Evolutionary conservation across 2,888 invertebrate species (phyloP).

Genomic region (Leptinotarsa peninsularis): DNA sequence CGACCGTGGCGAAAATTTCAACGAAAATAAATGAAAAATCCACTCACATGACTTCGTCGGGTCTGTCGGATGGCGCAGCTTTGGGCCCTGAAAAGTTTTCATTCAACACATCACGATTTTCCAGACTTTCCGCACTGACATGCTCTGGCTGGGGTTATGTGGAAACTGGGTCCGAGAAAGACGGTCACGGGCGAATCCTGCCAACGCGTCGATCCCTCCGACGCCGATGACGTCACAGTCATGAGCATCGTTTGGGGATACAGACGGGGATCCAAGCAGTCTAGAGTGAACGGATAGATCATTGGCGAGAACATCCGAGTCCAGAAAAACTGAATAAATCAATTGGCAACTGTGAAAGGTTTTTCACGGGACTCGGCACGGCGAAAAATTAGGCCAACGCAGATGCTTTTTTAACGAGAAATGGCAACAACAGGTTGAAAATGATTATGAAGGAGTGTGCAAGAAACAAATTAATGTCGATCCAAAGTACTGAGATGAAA

Average conservation of each 20-base stretch:
- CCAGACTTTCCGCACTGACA: conserved; percentile 25
- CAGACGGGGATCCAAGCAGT: conserved; percentile 11
- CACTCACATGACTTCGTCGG: background rate
- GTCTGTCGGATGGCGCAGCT: background rate
- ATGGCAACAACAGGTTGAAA: too few relatives aligned
- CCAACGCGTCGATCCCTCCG: conserved; percentile 61
- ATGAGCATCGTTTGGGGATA: conserved; percentile 32
- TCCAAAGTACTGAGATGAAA: too few relatives aligned
- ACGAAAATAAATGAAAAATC: background rate
- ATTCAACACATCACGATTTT: conserved; percentile 19
- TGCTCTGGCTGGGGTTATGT: conserved; percentile 40
- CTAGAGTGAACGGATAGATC: background rate
- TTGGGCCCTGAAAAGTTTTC: conserved; percentile 9
- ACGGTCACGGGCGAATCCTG: conserved; percentile 49
- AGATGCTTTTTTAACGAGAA: too few relatives aligned
- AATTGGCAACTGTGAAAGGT: background rate
- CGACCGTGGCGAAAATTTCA: background rate
- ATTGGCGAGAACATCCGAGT: background rate
- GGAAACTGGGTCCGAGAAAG: conserved; percentile 39
- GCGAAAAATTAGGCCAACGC: too few relatives aligned
- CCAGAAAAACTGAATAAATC: background rate
- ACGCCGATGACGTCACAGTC: conserved; percentile 60
- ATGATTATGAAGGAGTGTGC: too few relatives aligned
- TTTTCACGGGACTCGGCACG: too few relatives aligned
- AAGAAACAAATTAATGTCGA: too few relatives aligned